Percentiles rank a stretch among this genome's conserved stretches.
Conservation (phyloP, 1,140 invertebrate genomes). For the Pogonus chalceus region DNA sequence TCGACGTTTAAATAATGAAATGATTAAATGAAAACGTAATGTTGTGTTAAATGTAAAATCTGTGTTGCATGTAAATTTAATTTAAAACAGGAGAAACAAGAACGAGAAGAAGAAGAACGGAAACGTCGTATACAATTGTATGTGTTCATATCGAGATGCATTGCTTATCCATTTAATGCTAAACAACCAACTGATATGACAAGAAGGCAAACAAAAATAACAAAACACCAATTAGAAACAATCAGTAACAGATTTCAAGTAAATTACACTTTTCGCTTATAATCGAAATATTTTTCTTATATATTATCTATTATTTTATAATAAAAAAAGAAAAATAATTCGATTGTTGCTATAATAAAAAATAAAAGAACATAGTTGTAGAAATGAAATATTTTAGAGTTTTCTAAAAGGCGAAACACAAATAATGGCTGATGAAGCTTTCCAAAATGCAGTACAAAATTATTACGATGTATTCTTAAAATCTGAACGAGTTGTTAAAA, state of each 20-base stretch:
- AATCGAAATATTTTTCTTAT: conserved; percentile 9
- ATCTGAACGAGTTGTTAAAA: conserved; percentile 87
- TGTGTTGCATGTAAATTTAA: conserved; percentile 15
- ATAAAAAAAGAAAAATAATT: too few species aligned
- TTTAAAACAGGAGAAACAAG: conserved; percentile 55
- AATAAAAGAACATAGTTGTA: too few species aligned
- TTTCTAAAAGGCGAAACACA: conserved; percentile 92
- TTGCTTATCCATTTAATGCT: conserved; percentile 98
- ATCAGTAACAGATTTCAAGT: conserved; percentile 93
- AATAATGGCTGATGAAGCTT: conserved; percentile 98
- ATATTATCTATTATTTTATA: too few species aligned
- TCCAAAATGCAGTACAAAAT: conserved; percentile 95
- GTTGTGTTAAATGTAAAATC: neutral
- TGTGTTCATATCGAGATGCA: conserved; percentile 95
- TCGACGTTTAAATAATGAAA: neutral
- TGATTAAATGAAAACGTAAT: neutral
- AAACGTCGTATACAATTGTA: conserved; percentile 92
- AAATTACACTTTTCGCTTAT: too few species aligned
- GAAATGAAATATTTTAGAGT: too few species aligned
- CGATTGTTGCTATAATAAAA: too few species aligned
- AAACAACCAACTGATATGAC: conserved; percentile 99
- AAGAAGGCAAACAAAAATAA: conserved; percentile 83
- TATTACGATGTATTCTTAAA: conserved; percentile 97
- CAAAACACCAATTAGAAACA: conserved; percentile 89
- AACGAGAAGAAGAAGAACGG: conserved; percentile 85